These are phyloP conservation scores for Diachasmimorpha longicaudata DNA, from an alignment of 1,140 invertebrate genomes.

Conservation along the genomic window DNA sequence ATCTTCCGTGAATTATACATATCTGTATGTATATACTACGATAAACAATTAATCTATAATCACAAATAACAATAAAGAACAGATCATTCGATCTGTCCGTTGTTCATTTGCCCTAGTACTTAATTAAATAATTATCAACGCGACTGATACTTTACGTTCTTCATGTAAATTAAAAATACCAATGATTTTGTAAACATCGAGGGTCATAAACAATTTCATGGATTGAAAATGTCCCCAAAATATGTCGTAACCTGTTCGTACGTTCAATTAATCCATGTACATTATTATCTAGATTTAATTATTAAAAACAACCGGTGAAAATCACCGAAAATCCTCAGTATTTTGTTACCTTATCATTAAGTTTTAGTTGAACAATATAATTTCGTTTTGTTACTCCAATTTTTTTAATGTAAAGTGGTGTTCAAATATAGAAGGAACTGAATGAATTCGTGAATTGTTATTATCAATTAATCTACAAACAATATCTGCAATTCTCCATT, in stretches of 20 bases:
- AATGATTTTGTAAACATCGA: too few species aligned
- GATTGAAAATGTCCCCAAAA: neutral
- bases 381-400: neutral
- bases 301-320: neutral
- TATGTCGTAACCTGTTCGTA: neutral
- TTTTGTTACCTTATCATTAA: neutral
- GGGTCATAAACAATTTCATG: too few species aligned
- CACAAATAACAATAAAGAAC: neutral
- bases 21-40: neutral
- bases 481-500: neutral
- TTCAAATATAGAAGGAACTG: neutral
- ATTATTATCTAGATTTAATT: neutral
- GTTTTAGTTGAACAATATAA: neutral
- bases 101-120: neutral
- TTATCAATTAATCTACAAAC: too few species aligned
- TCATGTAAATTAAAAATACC: neutral
- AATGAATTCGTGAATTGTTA: too few species aligned
- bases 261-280: neutral
- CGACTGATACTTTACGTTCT: neutral
- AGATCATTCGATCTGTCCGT: neutral
- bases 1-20: slow-evolving; percentile 9
- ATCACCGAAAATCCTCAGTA: neutral
- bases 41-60: neutral
- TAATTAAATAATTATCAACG: neutral
- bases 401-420: neutral